Percentiles rank a stretch among this genome's conserved stretches.
Conservation (phyloP, 2,113 vertebrate genomes). For the Callorhinus ursinus region DNA sequence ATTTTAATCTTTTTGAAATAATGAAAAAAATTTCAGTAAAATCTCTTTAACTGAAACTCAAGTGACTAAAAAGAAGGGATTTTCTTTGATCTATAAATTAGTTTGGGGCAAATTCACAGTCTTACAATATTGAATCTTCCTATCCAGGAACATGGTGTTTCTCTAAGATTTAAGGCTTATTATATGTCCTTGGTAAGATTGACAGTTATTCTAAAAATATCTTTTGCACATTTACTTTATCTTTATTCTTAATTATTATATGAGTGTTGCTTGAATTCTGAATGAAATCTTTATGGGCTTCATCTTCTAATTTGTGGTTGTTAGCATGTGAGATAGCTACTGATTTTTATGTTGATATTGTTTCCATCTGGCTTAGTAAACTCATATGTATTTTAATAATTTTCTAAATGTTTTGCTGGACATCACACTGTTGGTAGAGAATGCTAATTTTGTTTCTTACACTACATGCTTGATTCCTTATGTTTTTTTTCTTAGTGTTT, state of each 20-base stretch:
- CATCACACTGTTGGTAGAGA: background rate
- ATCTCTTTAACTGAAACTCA: background rate
- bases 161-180: background rate
- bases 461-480: background rate
- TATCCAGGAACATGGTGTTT: background rate
- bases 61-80: background rate
- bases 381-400: constrained; percentile 43
- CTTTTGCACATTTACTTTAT: constrained; percentile 10
- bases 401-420: constrained; percentile 23
- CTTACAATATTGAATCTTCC: background rate
- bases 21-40: background rate
- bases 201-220: background rate
- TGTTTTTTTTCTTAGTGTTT: background rate
- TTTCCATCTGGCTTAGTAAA: constrained; percentile 34
- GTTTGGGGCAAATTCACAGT: background rate
- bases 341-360: constrained; percentile 37
- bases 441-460: background rate
- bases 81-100: background rate
- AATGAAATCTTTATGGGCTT: constrained; percentile 31
- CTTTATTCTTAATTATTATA: constrained; percentile 20
- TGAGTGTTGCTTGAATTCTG: constrained; percentile 29
- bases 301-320: constrained; percentile 22
- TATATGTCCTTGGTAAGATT: background rate
- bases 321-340: background rate
- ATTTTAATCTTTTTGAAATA: constrained; percentile 3